Base-by-base conservation (phyloP, 2,113 vertebrate species). In the Psephotus haematonotus region DNA sequence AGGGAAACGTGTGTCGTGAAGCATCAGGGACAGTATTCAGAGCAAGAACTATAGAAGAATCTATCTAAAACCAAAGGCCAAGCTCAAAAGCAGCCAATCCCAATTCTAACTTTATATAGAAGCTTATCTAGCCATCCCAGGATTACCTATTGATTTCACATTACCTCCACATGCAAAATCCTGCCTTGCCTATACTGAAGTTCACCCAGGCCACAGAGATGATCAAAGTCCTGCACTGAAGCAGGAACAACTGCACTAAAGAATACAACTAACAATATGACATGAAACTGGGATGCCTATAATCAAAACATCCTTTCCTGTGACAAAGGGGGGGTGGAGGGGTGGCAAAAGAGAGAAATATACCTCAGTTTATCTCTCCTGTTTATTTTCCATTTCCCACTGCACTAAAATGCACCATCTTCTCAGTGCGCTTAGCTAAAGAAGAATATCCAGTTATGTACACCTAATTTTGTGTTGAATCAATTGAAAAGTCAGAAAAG, bases 121-220 rank as follows among this genome's bases (percentile, higher is more conserved):
- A 11, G 47, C 9, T 18, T 39, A 57, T 4, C 25, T 64, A 17
- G 3, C 0, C 6, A 11, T 4, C 28, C 39, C 49, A 60, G 67
- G 1, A 11, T 41, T 5, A 5, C 7, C 11, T 47, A 13, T 35
- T 10, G n/a, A 5, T 6, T 14, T 13, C 0, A 0, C 2, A 2
- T 27, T 9, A 19, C 6, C 31, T 41, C n/a, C 46, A 39, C 47
- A 27, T 1, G 1, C 49, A 3, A 0, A 17, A 13, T 5, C 37
- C 74, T 28, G 60, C 49, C 43, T 35, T 8, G 15, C 9, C 43
- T 35, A 6, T 9, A 0, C 10, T 24, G 25, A 25, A 3, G 5
- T 11, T 16, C 39, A 13, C 7, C 12, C 27, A 4, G 24, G 37
- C 9, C 43, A 20, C n/a, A 37, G 9, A 17, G 11, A 37, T 1